phyloP scores from a whole-genome alignment of 2,888 invertebrate genomes.

The Ischnus inquisitorius region DNA sequence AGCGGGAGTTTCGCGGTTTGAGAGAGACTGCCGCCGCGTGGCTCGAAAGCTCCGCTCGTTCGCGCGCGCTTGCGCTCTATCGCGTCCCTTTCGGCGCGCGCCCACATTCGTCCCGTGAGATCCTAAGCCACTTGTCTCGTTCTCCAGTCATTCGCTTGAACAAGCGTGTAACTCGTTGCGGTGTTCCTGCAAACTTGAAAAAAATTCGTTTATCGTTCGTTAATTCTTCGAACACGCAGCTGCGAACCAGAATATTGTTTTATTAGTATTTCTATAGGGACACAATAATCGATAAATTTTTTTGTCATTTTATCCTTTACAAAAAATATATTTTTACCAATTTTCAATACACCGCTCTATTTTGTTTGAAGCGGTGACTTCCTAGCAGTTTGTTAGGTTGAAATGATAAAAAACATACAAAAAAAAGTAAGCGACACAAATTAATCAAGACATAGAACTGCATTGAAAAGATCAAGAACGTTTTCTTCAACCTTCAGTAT shows the following conservation, averaged over 20 bases:
- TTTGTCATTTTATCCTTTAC: too few species aligned
- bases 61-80: constrained; percentile 76
- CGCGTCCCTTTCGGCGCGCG: constrained; percentile 58
- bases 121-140: background rate
- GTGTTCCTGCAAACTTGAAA: background rate
- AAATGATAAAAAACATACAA: too few species aligned
- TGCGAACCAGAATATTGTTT: background rate
- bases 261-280: too few species aligned
- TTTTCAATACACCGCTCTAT: too few species aligned
- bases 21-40: constrained; percentile 83
- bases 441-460: too few species aligned
- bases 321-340: too few species aligned
- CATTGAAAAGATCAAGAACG: too few species aligned
- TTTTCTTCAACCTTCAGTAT: too few species aligned
- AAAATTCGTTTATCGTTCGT: background rate
- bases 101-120: constrained; percentile 47
- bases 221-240: background rate
- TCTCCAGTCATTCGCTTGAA: background rate
- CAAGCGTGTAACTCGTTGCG: constrained; percentile 18
- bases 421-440: too few species aligned
- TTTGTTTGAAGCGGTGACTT: too few species aligned
- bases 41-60: constrained; percentile 79
- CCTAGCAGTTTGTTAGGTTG: too few species aligned
- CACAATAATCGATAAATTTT: too few species aligned
- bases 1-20: constrained; percentile 83